Evolutionary conservation across 2,113 vertebrate species (phyloP).

Genomic region (Peromyscus maniculatus): DNA sequence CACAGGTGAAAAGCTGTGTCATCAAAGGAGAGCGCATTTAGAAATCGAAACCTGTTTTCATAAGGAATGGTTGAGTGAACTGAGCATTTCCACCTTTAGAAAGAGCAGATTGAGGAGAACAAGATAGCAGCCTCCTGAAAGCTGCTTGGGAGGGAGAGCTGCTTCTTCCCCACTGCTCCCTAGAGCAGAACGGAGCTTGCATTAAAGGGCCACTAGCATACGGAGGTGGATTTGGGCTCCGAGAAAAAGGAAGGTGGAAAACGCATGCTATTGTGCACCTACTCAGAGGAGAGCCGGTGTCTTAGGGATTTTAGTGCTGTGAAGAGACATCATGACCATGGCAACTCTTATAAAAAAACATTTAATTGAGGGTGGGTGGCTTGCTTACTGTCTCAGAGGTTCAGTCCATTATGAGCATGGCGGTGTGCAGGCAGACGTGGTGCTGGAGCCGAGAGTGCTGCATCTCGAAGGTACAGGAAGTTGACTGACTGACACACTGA

Average conservation of each 20-base stretch:
- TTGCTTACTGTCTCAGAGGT: no score
- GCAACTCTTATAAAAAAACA: no score
- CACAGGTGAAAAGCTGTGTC: background rate
- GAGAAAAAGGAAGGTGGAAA: background rate
- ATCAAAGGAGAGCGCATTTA: background rate
- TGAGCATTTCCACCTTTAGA: constrained; percentile 62
- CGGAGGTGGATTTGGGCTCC: constrained; percentile 13
- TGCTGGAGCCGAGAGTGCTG: no score
- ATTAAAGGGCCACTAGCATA: background rate
- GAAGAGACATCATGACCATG: no score
- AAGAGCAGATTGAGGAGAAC: constrained; percentile 45
- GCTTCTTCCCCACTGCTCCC: constrained; percentile 55
- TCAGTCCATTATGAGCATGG: no score
- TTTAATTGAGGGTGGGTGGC: no score
- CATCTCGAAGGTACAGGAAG: no score
- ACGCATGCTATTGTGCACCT: background rate
- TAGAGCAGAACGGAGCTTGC: background rate
- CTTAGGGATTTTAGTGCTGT: no score
- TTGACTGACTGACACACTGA: no score
- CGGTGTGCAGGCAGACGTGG: no score
- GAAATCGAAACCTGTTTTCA: constrained; percentile 67
- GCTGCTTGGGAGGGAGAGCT: constrained; percentile 3
- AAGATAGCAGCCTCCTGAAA: constrained; percentile 51
- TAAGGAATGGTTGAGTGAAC: constrained; percentile 57
- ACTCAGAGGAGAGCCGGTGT: background rate